These are phyloP conservation scores for Agriotes lineatus DNA, from an alignment of 2,888 invertebrate species.

Conservation along the genomic window DNA sequence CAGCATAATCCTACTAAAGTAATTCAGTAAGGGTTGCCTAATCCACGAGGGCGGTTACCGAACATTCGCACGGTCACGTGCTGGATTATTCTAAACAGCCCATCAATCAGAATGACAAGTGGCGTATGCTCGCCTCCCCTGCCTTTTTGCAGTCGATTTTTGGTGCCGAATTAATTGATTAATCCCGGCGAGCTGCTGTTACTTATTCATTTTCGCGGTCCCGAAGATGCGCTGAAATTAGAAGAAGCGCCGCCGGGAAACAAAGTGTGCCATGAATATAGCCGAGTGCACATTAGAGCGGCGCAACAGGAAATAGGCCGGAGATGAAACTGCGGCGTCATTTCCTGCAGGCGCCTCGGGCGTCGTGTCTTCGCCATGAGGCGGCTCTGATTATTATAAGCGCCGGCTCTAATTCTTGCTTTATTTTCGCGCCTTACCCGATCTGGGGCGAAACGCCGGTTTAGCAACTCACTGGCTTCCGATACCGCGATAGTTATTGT, in stretches of 20 bases:
- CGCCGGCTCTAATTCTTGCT: constrained; percentile 35
- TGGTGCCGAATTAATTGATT: neutral
- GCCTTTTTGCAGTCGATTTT: constrained; percentile 5
- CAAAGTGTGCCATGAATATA: constrained; percentile 56
- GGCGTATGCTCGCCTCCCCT: constrained; percentile 50
- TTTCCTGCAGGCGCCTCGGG: constrained; percentile 58
- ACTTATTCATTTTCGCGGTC: constrained; percentile 41
- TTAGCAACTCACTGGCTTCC: neutral
- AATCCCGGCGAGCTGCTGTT: neutral
- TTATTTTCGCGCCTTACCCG: constrained; percentile 28
- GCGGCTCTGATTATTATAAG: constrained; percentile 42
- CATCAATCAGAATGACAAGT: constrained; percentile 56
- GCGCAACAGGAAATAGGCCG: constrained; percentile 67
- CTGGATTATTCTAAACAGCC: constrained; percentile 55
- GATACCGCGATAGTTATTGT: neutral
- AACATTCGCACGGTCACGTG: constrained; percentile 51
- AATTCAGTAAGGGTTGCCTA: constrained; percentile 41
- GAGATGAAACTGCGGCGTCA: constrained; percentile 69
- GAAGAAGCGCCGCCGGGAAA: constrained; percentile 56
- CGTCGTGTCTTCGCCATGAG: constrained; percentile 46
- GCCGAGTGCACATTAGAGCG: constrained; percentile 64
- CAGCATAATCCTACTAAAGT: constrained; percentile 40
- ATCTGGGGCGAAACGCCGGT: neutral
- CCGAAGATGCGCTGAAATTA: constrained; percentile 52
- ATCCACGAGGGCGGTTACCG: constrained; percentile 44